Evolutionary conservation across 2,113 vertebrate species (phyloP).

Genomic region (Gnathonemus echidnorhynchus): DNA sequence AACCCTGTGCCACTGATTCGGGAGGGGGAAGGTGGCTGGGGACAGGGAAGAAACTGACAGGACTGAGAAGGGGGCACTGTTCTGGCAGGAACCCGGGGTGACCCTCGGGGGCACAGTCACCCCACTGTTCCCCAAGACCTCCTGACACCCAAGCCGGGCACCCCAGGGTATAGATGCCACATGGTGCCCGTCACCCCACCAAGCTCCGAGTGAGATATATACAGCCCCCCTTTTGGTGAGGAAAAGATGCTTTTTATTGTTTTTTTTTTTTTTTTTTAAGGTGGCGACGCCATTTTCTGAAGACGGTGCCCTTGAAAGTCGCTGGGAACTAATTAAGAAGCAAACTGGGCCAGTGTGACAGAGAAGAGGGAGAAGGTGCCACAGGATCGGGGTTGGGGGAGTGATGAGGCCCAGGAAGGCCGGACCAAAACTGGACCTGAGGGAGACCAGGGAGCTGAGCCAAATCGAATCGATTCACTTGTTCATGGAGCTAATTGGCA

Average conservation of each 20-base stretch:
- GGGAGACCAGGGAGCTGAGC: background rate
- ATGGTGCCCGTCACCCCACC: background rate
- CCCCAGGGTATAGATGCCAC: background rate
- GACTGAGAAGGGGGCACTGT: slow-evolving; percentile 51
- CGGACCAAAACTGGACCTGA: background rate
- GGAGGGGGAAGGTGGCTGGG: slow-evolving; percentile 47
- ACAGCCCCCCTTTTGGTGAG: background rate
- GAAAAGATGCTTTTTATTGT: slow-evolving; percentile 26
- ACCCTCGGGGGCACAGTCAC: slow-evolving; percentile 44
- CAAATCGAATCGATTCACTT: background rate
- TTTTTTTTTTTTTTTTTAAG: background rate
- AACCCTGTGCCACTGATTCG: slow-evolving; percentile 49
- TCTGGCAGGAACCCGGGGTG: slow-evolving; percentile 58
- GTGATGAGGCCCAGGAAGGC: slow-evolving; percentile 47
- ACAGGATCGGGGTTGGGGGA: slow-evolving; percentile 44
- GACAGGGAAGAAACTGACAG: background rate
- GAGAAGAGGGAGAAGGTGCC: slow-evolving; percentile 3
- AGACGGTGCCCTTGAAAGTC: slow-evolving; percentile 35
- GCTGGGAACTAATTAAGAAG: slow-evolving; percentile 50
- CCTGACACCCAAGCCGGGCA: background rate
- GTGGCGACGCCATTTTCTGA: slow-evolving; percentile 37
- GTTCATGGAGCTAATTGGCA: background rate
- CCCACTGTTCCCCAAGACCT: slow-evolving; percentile 47
- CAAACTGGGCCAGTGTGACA: slow-evolving; percentile 51
- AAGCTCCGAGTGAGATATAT: background rate